Base-by-base conservation (phyloP, 2,797 vertebrate species). In the Melanotaenia boesemani region DNA sequence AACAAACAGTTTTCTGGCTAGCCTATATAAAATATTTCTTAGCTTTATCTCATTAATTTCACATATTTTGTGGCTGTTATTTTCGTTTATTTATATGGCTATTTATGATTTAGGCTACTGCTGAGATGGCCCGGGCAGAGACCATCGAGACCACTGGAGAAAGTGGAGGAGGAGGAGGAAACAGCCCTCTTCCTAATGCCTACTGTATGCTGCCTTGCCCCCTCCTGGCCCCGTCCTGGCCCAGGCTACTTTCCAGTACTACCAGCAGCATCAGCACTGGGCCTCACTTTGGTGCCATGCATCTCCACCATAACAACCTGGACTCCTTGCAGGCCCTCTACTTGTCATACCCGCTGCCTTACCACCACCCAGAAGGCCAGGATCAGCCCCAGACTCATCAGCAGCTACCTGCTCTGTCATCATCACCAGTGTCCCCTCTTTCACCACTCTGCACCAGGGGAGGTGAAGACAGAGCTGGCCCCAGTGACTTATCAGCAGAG, bases 71-170 rank as follows among this genome's bases (percentile, higher is more conserved):
- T 9, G 26, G 15, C 18, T 30, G 16, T 30, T 56, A 30, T 12
- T 34, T 20, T 32, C 10, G 4, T 3, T 41, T 41, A 4, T 0
- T 2, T 12, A 5, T n/a, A 11, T 48, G 5, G 2, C 8, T 44
- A 4, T 18, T 12, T 63, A 13, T 41, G 5, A 22, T 37, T 24
- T 28, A 77, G 92, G 48, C 65, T 72, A 60, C 72, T 55, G 55
- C 77, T 81, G 88, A 82, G 72, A 95, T 95, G 94, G 94, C 94
- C 79, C 91, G 92, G 16, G 90, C 93, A 65, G 93, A 94, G 86
- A 93, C 89, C 83, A 85, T 89, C 46, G 89, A 93, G 82, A 89
- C 58, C 2, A 81, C 81, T 1, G 90, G 54, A 61, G 86, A 86
- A 68, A 77, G 76, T 15, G 84, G 11, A 54, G 80, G 58, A 30